These are phyloP conservation scores for Coenonympha arcania DNA, from an alignment of 2,888 invertebrate species.

Conservation along the genomic window DNA sequence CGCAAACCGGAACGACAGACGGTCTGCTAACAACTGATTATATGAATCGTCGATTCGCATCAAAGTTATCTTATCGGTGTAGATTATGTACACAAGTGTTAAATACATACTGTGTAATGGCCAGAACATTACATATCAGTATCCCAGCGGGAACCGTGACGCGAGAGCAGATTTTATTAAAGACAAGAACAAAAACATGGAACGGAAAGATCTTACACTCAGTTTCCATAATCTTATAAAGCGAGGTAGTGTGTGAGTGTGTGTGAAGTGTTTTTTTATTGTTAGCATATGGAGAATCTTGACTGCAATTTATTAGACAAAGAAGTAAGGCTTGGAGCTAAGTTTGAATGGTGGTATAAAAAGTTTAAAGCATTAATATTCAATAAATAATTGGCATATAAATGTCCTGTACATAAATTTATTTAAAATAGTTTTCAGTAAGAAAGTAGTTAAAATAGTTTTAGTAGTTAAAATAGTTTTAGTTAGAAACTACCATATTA, in stretches of 20 bases:
- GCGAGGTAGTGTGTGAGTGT: conserved; percentile 50
- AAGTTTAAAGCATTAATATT: no score
- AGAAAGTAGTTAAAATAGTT: no score
- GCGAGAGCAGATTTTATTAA: conserved; percentile 28
- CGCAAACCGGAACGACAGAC: conserved; percentile 20
- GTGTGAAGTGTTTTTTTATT: conserved; percentile 33
- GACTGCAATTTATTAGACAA: conserved; percentile 10
- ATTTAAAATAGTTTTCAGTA: no score
- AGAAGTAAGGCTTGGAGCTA: not conserved
- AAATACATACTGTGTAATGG: conserved; percentile 57
- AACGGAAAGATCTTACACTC: conserved; percentile 61
- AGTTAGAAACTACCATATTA: no score
- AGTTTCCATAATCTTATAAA: conserved; percentile 70
- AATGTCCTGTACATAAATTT: no score
- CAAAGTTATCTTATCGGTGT: conserved; percentile 61
- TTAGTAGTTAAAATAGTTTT: no score
- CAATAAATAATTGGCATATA: no score
- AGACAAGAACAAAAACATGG: conserved; percentile 49
- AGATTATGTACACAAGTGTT: conserved; percentile 71
- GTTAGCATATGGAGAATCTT: conserved; percentile 10
- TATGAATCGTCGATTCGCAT: conserved; percentile 24
- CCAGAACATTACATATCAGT: conserved; percentile 56
- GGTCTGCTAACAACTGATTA: conserved; percentile 32
- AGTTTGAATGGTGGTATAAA: not conserved
- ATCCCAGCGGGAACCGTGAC: conserved; percentile 43